Base-by-base conservation (phyloP, 1,140 invertebrate genomes). In the Caenorhabditis brenneri region DNA sequence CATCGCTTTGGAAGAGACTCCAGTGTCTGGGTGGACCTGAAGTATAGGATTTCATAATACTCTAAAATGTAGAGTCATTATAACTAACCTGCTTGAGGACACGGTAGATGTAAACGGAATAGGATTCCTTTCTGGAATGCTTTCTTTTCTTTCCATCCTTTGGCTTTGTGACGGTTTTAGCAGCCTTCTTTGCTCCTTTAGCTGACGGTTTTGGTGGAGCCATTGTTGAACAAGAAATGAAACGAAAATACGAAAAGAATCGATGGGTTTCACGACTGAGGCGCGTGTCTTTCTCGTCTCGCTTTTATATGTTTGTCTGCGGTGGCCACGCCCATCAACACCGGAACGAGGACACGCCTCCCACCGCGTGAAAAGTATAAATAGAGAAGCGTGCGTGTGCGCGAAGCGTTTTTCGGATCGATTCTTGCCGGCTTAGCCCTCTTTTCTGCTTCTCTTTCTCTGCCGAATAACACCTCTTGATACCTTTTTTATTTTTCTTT, bases 1-100 rank as follows among this genome's bases (percentile, higher is more conserved):
- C 93, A 93, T 93, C 0, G 92, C 92, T 81, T 92, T 92, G 46
- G 87, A 86, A 19, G 91, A 91, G 69, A 92, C 89, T n/a, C 91
- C 91, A 53, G 91, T 91, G 79, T 92, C 91, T 1, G 92, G 92
- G 79, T 92, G 91, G 31, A 92, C 92, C 86, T 92, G 91, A n/a
- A 51, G 22, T 46, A 46, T 46, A 12, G 4, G 1, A 46, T 46
- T 46, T 46, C 42, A 16, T 46, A 46, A 46, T 46, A 16, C 22
- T 58, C n/a, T 24, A 58, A 58, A 6, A 16, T 16, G 12, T 10
- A 58, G 15, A 2, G 9, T 16, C 19, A 1, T 6, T 91, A 90
- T 33, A 51, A 91, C 92, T 87, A 91, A 82, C 81, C 92, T 88
- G 91, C 91, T 88, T 92, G 88, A 85, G 51, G 6, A 86, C 83